Base-by-base conservation (phyloP, 2,113 vertebrate genomes). In the Anguilla japonica region DNA sequence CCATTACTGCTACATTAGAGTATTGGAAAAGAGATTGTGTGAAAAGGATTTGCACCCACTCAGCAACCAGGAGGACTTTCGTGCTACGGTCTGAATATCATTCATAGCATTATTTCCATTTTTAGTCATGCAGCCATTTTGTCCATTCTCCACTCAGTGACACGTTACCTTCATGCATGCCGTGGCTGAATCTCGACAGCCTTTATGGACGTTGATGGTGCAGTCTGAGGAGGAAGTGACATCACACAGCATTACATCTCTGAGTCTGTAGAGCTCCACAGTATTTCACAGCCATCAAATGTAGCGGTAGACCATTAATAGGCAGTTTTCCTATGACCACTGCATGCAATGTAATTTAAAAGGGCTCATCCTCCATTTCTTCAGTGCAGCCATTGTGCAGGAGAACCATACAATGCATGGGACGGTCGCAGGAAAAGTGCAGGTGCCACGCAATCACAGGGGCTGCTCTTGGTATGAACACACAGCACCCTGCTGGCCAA, bases 81-180 rank as follows among this genome's bases (percentile, higher is more conserved):
- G 13, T 34, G 22, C 34, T 75, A 20, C 26, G 11, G 20, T 26
- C 50, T 53, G 50, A 6, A 53, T 53, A 53, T 53, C 50, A 53
- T 53, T 53, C 50, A 4, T 14, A 53, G 8, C 13, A 13, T 53
- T 53, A 9, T 46, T 46, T 46, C 43, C 71, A 13, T 5, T n/a
- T 75, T 7, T 13, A 75, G n/a, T 75, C 26, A 75, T 29, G 11
- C 26, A 13, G n/a, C 16, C n/a, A 75, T 34, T 29, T 22, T 9
- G 1, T 75, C 71, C 71, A 75, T 75, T 75, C 26, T 75, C 9
- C 6, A 6, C 11, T 75, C 20, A 79, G 40, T 43, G 63, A 20
- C 20, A 71, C 6, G 6, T 92, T 96, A 98, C 98, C 95, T 98
- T 99, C 85, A 95, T 91, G 92, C 98, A 99, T 0, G 94, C 93